Percentiles rank a stretch among this genome's conserved stretches.
Conservation (phyloP, 1,140 invertebrate genomes). For the Drosophila carrolli region DNA sequence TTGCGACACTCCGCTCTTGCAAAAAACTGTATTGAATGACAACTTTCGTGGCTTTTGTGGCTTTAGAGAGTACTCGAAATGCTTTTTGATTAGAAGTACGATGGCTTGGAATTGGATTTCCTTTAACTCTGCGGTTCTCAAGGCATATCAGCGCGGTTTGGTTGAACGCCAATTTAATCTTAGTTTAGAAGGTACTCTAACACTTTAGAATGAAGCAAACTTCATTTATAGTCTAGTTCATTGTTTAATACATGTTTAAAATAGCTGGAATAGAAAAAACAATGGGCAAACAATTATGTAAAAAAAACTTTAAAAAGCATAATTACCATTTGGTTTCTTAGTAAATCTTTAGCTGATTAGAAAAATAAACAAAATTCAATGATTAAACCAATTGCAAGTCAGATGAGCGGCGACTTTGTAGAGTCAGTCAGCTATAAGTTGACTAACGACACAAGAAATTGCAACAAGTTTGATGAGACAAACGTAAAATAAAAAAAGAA, state of each 20-base stretch:
- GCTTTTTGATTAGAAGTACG: slow-evolving; percentile 27
- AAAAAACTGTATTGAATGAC: slow-evolving; percentile 7
- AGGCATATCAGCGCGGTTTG: neutral
- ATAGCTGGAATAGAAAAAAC: no score
- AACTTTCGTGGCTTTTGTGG: slow-evolving; percentile 4
- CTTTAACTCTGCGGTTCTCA: neutral
- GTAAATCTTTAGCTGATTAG: neutral
- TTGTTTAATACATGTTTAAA: no score
- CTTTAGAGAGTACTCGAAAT: neutral
- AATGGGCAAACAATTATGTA: no score
- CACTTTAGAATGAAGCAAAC: no score
- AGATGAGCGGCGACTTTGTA: neutral
- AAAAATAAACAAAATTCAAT: neutral
- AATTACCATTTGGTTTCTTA: no score
- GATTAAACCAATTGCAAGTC: slow-evolving; percentile 1
- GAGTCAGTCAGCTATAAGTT: neutral
- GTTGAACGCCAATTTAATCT: neutral
- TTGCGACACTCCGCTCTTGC: neutral
- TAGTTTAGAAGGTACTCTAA: no score
- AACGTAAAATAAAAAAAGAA: slow-evolving; percentile 7
- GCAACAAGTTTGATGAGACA: slow-evolving; percentile 7
- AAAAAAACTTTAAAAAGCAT: no score
- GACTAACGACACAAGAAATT: slow-evolving; percentile 4
- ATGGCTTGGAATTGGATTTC: slow-evolving; percentile 14
- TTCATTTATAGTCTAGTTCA: no score